phyloP scores from a whole-genome alignment of 2,888 invertebrate genomes.

The Linyphia triangularis region DNA sequence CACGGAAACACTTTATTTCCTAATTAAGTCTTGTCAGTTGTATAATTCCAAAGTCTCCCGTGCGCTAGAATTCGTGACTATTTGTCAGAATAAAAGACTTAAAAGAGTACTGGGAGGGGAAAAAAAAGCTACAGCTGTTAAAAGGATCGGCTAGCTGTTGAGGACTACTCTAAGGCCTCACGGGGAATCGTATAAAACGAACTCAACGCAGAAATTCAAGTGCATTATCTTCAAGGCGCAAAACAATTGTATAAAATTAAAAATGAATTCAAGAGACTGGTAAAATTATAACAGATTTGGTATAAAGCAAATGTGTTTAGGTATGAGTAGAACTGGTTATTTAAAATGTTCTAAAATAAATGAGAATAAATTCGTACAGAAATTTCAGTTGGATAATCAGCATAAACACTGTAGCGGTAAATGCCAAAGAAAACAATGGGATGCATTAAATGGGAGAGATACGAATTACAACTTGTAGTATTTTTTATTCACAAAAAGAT shows the following conservation, averaged over 20 bases:
- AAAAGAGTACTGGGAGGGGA: not conserved
- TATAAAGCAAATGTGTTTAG: too few species aligned
- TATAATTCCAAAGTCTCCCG: conserved; percentile 12
- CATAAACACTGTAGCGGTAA: too few species aligned
- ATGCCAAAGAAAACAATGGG: too few species aligned
- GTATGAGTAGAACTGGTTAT: too few species aligned
- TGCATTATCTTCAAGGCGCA: not conserved
- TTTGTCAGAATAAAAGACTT: conserved; percentile 4
- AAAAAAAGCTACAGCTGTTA: conserved; percentile 27
- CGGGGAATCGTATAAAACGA: conserved; percentile 1
- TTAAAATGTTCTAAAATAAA: too few species aligned
- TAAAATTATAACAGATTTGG: too few species aligned
- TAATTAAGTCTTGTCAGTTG: conserved; percentile 42
- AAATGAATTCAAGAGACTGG: too few species aligned
- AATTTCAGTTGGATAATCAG: too few species aligned
- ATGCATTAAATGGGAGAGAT: too few species aligned
- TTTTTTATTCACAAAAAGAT: too few species aligned
- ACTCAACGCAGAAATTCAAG: not conserved
- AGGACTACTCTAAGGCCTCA: conserved; percentile 2
- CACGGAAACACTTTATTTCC: conserved; percentile 34
- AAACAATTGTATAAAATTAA: not conserved
- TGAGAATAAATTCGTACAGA: too few species aligned
- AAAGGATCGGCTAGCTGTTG: not conserved
- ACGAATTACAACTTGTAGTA: too few species aligned
- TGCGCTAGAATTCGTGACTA: conserved; percentile 22